Percentiles rank a stretch among this genome's conserved stretches.
Conservation (phyloP, 1,140 invertebrate genomes). For the Camponotus vicinus region DNA sequence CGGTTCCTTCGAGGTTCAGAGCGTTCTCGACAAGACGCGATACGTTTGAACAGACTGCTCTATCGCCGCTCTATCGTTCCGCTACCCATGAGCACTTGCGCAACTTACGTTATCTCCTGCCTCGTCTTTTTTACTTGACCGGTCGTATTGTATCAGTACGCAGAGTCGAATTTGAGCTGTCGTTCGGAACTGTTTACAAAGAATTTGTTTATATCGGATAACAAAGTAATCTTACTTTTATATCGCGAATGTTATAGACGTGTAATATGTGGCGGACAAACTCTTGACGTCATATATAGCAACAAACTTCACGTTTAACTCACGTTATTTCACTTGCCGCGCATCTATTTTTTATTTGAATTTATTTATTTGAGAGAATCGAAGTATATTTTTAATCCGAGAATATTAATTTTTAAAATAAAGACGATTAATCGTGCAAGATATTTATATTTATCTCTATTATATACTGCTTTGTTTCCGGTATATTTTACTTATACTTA, state of each 20-base stretch:
- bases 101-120: neutral
- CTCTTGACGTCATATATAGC: no score
- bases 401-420: neutral
- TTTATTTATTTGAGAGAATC: neutral
- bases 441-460: neutral
- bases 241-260: no score
- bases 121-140: no score
- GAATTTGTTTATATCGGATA: no score
- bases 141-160: neutral
- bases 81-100: neutral
- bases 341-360: neutral
- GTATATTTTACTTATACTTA: no score
- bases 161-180: no score
- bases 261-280: no score
- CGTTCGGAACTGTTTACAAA: no score
- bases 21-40: neutral
- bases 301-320: neutral
- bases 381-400: neutral
- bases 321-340: neutral
- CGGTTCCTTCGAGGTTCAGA: no score
- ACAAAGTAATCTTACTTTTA: no score
- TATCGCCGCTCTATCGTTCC: neutral
- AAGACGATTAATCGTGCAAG: neutral
- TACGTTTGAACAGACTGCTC: neutral
- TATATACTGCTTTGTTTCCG: neutral